Evolutionary conservation across 2,888 invertebrate genomes (phyloP).

Genomic region (Drosophila incognita): DNA sequence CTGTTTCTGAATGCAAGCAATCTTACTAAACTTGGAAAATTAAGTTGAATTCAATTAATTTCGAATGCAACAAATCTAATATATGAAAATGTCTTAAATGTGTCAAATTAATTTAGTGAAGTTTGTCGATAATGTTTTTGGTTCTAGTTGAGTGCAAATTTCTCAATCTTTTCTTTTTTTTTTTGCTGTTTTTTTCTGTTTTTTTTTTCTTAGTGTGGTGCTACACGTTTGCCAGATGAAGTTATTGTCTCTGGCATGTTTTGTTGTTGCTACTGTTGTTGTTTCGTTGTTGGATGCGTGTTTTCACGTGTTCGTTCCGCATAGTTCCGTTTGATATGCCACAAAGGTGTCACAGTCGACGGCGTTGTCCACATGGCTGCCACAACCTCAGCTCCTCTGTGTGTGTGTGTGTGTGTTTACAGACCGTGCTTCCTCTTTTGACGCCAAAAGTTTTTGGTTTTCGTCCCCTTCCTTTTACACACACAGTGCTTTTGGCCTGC

Average conservation of each 20-base stretch:
- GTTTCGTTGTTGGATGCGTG: slow-evolving; percentile 51
- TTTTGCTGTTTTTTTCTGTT: not conserved
- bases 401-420: not conserved
- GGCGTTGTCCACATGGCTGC: slow-evolving; percentile 58
- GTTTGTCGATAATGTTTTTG: too few species aligned
- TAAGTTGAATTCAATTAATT: not conserved
- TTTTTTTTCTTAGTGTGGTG: not conserved
- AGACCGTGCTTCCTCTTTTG: slow-evolving; percentile 48
- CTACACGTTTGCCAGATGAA: slow-evolving; percentile 57
- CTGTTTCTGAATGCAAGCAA: not conserved
- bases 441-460: slow-evolving; percentile 40
- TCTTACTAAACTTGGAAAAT: not conserved
- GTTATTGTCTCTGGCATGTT: slow-evolving; percentile 75
- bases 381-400: slow-evolving; percentile 44
- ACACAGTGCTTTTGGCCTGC: slow-evolving; percentile 18
- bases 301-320: slow-evolving; percentile 79
- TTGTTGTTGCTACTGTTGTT: slow-evolving; percentile 44
- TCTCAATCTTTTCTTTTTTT: not conserved
- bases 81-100: not conserved
- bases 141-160: not conserved
- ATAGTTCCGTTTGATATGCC: slow-evolving; percentile 80
- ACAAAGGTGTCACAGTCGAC: slow-evolving; percentile 73
- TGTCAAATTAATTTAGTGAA: too few species aligned
- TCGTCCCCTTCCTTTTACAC: not conserved
- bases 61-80: not conserved